Base-by-base conservation (phyloP, 1,140 invertebrate genomes). In the Platyscapa corneri region DNA sequence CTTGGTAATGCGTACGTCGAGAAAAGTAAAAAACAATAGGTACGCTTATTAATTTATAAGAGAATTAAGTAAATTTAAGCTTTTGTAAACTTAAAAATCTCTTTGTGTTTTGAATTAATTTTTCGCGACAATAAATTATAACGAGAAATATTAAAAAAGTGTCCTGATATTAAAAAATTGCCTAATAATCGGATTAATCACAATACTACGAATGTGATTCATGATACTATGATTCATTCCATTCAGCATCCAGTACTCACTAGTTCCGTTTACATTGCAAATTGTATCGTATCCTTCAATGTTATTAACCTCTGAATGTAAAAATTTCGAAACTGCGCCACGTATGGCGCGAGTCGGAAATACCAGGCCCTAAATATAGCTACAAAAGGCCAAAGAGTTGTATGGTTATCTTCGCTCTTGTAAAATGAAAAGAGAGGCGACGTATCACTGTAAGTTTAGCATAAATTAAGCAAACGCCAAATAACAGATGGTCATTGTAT, bases 221-320 rank as follows among this genome's bases (percentile, higher is more conserved):
- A 74, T 74, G 10, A 37, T 1, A 74, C 70, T 42, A 23, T 72
- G 32, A 72, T 72, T 72, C 67, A 74, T 67, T 30, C 30, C 30
- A 67, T 42, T 74, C 39, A 16, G 10, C 30, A 67, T 42, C 42
- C 39, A 16, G 10, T 74, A 74, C 37, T 74, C 37, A 42, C 23
- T 42, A 18, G 37, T 42, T 74, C 37, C 70, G 37, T 42, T 42
- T n/a, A 74, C 70, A n/a, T 74, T 74, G n/a, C 42, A 74, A 74
- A 74, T 42, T 10, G 70, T 39, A n/a, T 42, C 27, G 70, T 39
- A n/a, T 42, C 34, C 37, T 42, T 42, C 0, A n/a, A 74, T 74
- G 70, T 74, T 74, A 74, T 74, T 74, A 74, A 74, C 70, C 70
- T 74, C 70, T n/a, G 37, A 7, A 74, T 42, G 37, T 74, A 74